phyloP scores from a whole-genome alignment of 2,113 vertebrate genomes.

The Triplophysa tibetana region DNA sequence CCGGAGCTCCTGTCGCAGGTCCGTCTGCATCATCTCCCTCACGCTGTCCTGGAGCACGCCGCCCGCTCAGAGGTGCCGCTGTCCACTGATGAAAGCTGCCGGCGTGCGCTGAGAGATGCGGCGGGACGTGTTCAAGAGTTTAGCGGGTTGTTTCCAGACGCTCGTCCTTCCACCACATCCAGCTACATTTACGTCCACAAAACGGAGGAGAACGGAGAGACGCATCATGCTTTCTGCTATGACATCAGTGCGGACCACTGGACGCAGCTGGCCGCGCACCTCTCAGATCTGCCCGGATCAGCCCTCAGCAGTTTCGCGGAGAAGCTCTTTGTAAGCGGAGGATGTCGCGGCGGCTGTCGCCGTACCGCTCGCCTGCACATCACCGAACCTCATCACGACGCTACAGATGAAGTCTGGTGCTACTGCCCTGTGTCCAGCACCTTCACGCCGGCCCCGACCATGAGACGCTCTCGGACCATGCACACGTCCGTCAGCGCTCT shows the following conservation, averaged over 20 bases:
- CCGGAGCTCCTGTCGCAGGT: constrained; percentile 81
- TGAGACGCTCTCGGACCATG: constrained; percentile 92
- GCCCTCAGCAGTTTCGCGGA: constrained; percentile 88
- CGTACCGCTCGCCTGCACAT: constrained; percentile 89
- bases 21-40: constrained; percentile 87
- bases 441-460: constrained; percentile 79
- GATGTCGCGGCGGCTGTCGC: constrained; percentile 87
- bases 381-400: constrained; percentile 84
- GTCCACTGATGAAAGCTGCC: constrained; percentile 72
- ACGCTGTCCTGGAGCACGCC: constrained; percentile 74
- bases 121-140: constrained; percentile 74
- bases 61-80: constrained; percentile 76
- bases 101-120: constrained; percentile 74
- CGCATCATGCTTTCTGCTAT: constrained; percentile 89
- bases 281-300: constrained; percentile 88
- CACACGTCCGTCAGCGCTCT: constrained; percentile 86
- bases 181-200: constrained; percentile 97
- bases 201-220: constrained; percentile 86
- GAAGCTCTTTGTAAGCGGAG: constrained; percentile 94
- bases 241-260: constrained; percentile 86
- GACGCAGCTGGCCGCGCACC: constrained; percentile 76
- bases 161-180: constrained; percentile 87
- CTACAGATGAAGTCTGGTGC: constrained; percentile 92
- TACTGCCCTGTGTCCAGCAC: constrained; percentile 86
- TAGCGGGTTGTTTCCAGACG: constrained; percentile 84